Base-by-base conservation (phyloP, 1,140 invertebrate genomes). In the Eumaeus atala region DNA sequence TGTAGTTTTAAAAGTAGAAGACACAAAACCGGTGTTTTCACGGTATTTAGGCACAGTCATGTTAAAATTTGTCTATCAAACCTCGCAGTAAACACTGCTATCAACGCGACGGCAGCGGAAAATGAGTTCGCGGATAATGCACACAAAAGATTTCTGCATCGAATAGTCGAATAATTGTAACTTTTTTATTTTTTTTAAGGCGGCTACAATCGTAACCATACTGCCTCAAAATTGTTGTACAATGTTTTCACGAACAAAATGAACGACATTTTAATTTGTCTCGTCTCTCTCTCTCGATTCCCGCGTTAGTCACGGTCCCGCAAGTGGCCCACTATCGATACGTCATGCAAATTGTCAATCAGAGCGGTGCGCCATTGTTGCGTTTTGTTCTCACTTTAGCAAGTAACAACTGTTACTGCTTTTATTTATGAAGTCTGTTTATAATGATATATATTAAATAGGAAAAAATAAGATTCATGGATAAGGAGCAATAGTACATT, bases 331-430 rank as follows among this genome's bases (percentile, higher is more conserved):
- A 64, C 56, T 53, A 64, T 69, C 72, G 67, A 76, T 76, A 72
- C 72, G 64, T 70, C 67, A 79, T 75, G 80, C 67, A 67, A 58
- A 64, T 67, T 73, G 78, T 79, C 78, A 82, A 81, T 84, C 74
- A 72, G 81, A 76, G 68, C 77, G 68, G 61, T 58, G 17, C 40
- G 44, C 52, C 59, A 67, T 72, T 69, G 67, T 66, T 69, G 66
- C 70, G 67, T 57, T 52, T 74, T 62, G 74, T 34, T 28, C 47
- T 28, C 21, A 3, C 21, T 28, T 28, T 2, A 28, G 21, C 21
- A n/a, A n/a, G n/a, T n/a, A n/a, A n/a, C n/a, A 28, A 28, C 21
- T 28, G 21, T 28, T 6, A 6, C 6, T 28, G 21, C 6, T 28
- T n/a, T n/a, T n/a, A n/a, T n/a, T 28, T 28, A 28, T 28, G 21